phyloP scores from a whole-genome alignment of 2,797 vertebrate genomes.

The Bucorvus abyssinicus region DNA sequence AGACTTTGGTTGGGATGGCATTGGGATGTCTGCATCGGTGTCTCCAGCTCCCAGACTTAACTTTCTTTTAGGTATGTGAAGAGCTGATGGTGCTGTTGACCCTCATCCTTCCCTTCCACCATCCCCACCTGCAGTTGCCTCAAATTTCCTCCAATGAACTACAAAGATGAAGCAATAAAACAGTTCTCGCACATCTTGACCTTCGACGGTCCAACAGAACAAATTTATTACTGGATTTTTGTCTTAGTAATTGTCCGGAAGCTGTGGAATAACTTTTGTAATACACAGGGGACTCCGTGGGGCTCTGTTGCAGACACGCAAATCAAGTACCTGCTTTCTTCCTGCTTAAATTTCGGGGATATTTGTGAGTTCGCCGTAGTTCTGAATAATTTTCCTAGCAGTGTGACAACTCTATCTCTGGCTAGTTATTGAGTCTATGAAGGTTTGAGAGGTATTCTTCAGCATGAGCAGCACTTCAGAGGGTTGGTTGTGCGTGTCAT shows the following conservation, averaged over 20 bases:
- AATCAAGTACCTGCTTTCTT: background rate
- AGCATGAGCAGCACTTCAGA: background rate
- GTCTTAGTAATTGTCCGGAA: background rate
- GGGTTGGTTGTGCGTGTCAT: background rate
- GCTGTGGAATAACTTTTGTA: background rate
- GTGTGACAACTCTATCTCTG: background rate
- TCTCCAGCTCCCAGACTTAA: background rate
- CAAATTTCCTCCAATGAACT: background rate
- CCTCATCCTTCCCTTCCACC: background rate
- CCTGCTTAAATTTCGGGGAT: background rate
- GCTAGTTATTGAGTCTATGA: background rate
- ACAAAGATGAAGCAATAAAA: background rate
- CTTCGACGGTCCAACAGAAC: rapidly evolving
- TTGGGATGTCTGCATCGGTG: rapidly evolving
- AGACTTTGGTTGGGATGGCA: background rate
- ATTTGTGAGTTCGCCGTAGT: background rate
- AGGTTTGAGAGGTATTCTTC: background rate
- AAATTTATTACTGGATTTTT: background rate
- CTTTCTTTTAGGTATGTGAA: background rate
- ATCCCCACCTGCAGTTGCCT: background rate
- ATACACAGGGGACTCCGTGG: rapidly evolving
- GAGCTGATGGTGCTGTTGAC: background rate
- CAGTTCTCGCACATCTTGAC: background rate
- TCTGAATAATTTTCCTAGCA: background rate
- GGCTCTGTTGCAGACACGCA: background rate